Percentiles rank a stretch among this genome's conserved stretches.
Evolutionary conservation across 2,113 vertebrate species (phyloP).

Genomic region (Silurus meridionalis): DNA sequence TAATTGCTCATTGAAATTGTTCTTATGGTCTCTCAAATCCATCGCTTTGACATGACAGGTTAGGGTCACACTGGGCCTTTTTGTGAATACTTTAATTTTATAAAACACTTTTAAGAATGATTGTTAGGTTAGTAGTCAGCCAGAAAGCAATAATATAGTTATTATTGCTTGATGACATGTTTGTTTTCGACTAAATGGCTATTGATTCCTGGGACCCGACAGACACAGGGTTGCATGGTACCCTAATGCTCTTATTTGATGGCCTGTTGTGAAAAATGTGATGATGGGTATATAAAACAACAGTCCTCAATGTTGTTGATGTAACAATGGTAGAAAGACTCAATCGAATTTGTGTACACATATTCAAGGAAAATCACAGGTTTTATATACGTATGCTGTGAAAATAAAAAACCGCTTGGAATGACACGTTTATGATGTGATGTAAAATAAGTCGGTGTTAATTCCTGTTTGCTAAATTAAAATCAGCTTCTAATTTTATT

Average conservation of each 20-base stretch:
- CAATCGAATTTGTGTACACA: neutral
- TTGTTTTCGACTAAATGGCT: slow-evolving; percentile 60
- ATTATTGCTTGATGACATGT: slow-evolving; percentile 61
- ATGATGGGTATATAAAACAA: slow-evolving; percentile 65
- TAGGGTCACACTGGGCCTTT: neutral
- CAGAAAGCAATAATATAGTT: slow-evolving; percentile 51
- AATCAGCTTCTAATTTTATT: neutral
- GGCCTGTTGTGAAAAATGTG: slow-evolving; percentile 59
- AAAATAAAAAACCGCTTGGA: neutral
- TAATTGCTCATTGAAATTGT: slow-evolving; percentile 9
- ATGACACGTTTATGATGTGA: neutral
- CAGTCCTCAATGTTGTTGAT: slow-evolving; percentile 42
- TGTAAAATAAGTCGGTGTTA: neutral
- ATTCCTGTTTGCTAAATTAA: neutral
- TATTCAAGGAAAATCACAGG: neutral
- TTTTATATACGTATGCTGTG: neutral
- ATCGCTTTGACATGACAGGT: neutral
- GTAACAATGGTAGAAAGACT: neutral
- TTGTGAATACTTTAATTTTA: neutral
- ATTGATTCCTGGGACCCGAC: slow-evolving; percentile 53
- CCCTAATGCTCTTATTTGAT: neutral
- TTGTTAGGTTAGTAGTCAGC: slow-evolving; percentile 27
- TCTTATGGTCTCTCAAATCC: neutral
- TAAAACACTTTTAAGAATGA: slow-evolving; percentile 13
- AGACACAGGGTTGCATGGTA: too few species aligned